Evolutionary conservation across 2,797 vertebrate species (phyloP).

Genomic region (Sebastes diaconus): DNA sequence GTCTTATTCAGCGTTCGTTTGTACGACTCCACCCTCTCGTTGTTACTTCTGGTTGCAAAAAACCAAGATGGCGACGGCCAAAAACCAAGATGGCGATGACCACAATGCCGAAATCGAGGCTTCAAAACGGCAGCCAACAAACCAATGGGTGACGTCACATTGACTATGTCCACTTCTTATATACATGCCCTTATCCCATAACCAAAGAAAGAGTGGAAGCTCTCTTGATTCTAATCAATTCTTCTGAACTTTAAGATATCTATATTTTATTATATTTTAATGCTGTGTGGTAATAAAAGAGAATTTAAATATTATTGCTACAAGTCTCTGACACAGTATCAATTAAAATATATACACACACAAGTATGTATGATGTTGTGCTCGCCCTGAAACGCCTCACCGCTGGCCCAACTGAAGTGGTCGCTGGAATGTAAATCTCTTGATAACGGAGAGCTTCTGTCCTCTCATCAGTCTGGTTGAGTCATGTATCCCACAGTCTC

Average conservation of each 20-base stretch:
- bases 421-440: conserved; percentile 42
- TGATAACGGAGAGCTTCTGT: conserved; percentile 37
- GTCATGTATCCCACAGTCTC: background rate
- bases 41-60: too few species aligned
- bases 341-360: background rate
- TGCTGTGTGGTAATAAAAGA: background rate
- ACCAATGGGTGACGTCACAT: too few species aligned
- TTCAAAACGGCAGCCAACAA: too few species aligned
- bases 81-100: too few species aligned
- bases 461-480: conserved; percentile 16
- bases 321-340: background rate
- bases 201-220: background rate
- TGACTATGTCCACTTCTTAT: too few species aligned
- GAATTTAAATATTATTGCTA: background rate
- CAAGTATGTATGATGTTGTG: background rate
- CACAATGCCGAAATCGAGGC: too few species aligned
- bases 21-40: too few species aligned
- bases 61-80: too few species aligned
- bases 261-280: background rate
- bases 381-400: conserved; percentile 9
- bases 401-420: conserved; percentile 6
- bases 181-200: too few species aligned
- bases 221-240: background rate
- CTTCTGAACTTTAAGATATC: background rate
- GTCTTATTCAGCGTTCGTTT: too few species aligned